phyloP scores from a whole-genome alignment of 2,113 vertebrate species.

The Tapirus terrestris region DNA sequence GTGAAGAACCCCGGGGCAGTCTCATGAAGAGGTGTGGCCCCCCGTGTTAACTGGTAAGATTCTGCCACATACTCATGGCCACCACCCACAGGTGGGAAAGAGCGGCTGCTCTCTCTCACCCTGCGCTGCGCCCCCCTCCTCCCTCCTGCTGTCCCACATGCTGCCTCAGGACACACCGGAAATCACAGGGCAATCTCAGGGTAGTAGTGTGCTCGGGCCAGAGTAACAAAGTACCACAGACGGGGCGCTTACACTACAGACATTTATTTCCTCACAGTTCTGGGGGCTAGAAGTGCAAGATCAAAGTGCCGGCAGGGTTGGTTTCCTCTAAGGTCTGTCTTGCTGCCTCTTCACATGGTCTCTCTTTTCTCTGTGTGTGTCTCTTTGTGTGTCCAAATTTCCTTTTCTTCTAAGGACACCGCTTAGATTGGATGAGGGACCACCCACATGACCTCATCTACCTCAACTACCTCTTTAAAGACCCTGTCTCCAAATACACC shows the following conservation, averaged over 20 bases:
- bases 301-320: not conserved
- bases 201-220: not conserved
- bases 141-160: not conserved
- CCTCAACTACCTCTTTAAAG: not conserved
- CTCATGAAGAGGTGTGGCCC: not conserved
- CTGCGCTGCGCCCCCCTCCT: not conserved
- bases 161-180: fast-evolving
- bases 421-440: not conserved
- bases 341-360: not conserved
- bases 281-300: not conserved
- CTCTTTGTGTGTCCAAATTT: not conserved
- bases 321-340: not conserved
- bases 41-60: not conserved
- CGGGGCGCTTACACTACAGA: too few relatives aligned
- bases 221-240: too few relatives aligned
- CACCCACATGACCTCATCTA: not conserved
- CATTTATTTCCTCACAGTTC: not conserved
- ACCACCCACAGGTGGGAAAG: too few relatives aligned
- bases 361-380: not conserved
- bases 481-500: not conserved
- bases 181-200: fast-evolving
- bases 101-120: not conserved
- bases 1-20: not conserved
- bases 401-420: not conserved
- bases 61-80: too few relatives aligned